Percentiles rank a stretch among this genome's conserved stretches.
phyloP scores from a whole-genome alignment of 1,140 invertebrate genomes.

The Brachionus rubens region DNA sequence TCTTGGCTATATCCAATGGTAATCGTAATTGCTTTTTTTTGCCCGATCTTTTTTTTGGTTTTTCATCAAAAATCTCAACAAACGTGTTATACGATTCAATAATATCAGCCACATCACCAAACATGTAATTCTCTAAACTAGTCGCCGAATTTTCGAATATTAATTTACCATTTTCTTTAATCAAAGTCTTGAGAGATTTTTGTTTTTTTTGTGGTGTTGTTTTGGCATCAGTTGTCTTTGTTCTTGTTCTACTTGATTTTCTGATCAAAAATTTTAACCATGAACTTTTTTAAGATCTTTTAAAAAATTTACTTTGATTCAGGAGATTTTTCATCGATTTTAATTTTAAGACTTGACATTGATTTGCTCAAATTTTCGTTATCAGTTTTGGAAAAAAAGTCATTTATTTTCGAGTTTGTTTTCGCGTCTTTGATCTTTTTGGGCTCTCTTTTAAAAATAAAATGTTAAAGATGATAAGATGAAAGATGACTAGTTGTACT shows the following conservation, averaged over 20 bases:
- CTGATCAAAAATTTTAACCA: not conserved
- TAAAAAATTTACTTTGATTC: no score
- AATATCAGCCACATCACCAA: conserved; percentile 1
- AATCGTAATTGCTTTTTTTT: not conserved
- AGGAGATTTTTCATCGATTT: not conserved
- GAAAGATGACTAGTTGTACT: not conserved
- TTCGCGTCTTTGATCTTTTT: not conserved
- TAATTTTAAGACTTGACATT: not conserved
- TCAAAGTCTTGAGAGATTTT: not conserved
- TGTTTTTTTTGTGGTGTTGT: not conserved
- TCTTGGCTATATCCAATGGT: not conserved
- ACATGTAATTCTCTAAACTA: conserved; percentile 10
- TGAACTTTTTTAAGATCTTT: no score
- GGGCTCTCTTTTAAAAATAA: not conserved
- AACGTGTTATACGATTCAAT: conserved; percentile 6
- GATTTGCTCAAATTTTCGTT: not conserved
- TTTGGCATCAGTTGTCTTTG: not conserved
- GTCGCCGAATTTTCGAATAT: not conserved
- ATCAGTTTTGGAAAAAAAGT: not conserved
- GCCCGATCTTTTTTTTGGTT: not conserved
- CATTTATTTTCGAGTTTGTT: not conserved
- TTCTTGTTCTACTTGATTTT: not conserved
- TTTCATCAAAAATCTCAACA: not conserved
- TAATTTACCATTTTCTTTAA: not conserved
- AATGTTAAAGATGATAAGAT: not conserved